Evolutionary conservation across 2,113 vertebrate genomes (phyloP), one percentile per base, ranked within the genome.

Genomic region (Gallinago undulata): DNA sequence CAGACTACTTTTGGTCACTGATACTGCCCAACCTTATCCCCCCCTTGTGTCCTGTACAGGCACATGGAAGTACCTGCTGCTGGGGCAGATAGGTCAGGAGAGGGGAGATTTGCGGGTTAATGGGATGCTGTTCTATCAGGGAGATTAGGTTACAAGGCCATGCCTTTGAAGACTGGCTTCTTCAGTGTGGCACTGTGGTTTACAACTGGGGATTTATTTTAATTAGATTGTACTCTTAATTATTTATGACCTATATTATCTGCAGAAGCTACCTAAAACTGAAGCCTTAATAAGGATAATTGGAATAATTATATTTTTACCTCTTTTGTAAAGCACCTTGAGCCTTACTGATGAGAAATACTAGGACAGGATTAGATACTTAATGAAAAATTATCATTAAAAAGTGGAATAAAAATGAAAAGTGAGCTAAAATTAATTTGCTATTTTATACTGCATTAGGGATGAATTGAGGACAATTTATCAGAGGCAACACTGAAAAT

Each of bases 291-390:
- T 51, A 82, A 68, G 68, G 68, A 84, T 90, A 92, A 94, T 70
- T 33, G 3, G 63, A 85, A 77, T 93, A 90, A 96, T 76, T 22
- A 17, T 53, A 63, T 78, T 94, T 84, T 84, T 30, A 51, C 33
- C 51, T 83, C 72, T 89, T 94, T 50, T 87, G 56, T 89, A 84
- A 96, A 95, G 79, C 82, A 94, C 88, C 76, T 95, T 90, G 75
- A 94, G 92, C 64, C 72, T 80, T 51, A 63, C 50, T 77, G 47
- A 92, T 74, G 43, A 90, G 35, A 90, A 88, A 80, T 6, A 5
- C 64, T 72, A 75, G 35, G 30, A 84, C 47, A 87, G 51, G 73
- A 92, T 88, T 94, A 93, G 56, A 39, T 6, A 22, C 23, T 80
- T 79, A 87, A 94, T 60, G 72, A 92, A 89, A 95, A 84, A 51